These are phyloP conservation scores for Muntiacus reevesi DNA, from an alignment of 2,113 vertebrate genomes.

Conservation along the genomic window DNA sequence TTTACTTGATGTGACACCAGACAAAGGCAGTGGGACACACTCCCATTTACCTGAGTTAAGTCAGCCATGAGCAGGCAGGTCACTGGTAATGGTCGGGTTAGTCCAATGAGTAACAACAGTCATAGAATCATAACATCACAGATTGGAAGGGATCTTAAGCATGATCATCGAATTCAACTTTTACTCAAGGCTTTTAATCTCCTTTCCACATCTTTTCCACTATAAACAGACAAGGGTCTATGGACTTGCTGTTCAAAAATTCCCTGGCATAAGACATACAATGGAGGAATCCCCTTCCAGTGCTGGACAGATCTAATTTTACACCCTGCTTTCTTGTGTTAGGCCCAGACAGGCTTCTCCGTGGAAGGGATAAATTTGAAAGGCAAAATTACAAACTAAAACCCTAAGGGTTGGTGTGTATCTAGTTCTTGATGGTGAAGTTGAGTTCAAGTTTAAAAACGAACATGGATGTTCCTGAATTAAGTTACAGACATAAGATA, in stretches of 20 bases:
- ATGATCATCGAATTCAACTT: not conserved
- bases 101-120: not conserved
- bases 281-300: not conserved
- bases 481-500: not conserved
- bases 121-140: not conserved
- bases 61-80: not conserved
- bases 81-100: not conserved
- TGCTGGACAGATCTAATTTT: not conserved
- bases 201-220: not conserved
- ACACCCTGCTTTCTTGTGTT: not conserved
- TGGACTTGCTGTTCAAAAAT: not conserved
- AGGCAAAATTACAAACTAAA: not conserved
- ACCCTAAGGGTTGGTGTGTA: not conserved
- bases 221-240: not conserved
- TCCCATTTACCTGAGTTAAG: not conserved
- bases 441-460: not conserved
- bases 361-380: not conserved
- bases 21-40: not conserved
- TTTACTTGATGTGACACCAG: not conserved
- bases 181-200: not conserved
- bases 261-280: not conserved
- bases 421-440: not conserved
- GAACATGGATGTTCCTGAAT: not conserved
- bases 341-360: not conserved
- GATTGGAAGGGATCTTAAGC: not conserved